A percentile compares a stretch with the other conserved stretches of the same genome.
Evolutionary conservation across 2,113 vertebrate genomes (phyloP).

Genomic region (Eretmochelys imbricata): DNA sequence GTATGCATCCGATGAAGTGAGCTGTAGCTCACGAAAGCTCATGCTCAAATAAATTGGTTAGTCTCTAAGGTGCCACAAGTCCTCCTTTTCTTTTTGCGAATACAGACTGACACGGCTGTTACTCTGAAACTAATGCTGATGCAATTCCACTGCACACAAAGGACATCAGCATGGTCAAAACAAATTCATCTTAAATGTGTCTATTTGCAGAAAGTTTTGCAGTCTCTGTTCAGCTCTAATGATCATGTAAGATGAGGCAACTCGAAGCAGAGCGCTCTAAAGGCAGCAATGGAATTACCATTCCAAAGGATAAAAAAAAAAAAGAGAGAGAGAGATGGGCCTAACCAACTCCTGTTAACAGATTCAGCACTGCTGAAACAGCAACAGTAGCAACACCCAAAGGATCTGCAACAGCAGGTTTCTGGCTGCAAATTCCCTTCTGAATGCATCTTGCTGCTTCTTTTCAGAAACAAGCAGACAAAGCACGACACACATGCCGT

Average conservation of each 20-base stretch:
- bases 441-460: slow-evolving; percentile 5
- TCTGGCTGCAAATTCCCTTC: slow-evolving; percentile 29
- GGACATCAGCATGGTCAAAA: slow-evolving; percentile 35
- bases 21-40: too few species aligned
- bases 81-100: too few species aligned
- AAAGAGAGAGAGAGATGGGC: slow-evolving; percentile 10
- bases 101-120: too few species aligned
- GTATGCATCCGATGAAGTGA: too few species aligned
- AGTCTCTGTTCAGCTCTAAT: slow-evolving; percentile 30
- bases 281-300: slow-evolving; percentile 46
- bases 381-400: slow-evolving; percentile 55
- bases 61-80: too few species aligned
- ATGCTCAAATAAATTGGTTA: too few species aligned
- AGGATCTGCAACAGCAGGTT: slow-evolving; percentile 54
- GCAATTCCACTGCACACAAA: slow-evolving; percentile 23
- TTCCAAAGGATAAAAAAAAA: slow-evolving; percentile 25
- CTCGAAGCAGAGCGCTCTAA: slow-evolving; percentile 51
- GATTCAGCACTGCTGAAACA: slow-evolving; percentile 66
- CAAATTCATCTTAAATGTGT: slow-evolving; percentile 33
- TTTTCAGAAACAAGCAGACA: background rate
- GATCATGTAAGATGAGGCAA: slow-evolving; percentile 59
- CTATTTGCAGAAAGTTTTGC: slow-evolving; percentile 48
- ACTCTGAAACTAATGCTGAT: background rate
- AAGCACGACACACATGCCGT: background rate
- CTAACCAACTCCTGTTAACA: slow-evolving; percentile 51